Percentiles rank a stretch among this genome's conserved stretches.
phyloP scores from a whole-genome alignment of 1,140 invertebrate genomes.

The Metaphire vulgaris region DNA sequence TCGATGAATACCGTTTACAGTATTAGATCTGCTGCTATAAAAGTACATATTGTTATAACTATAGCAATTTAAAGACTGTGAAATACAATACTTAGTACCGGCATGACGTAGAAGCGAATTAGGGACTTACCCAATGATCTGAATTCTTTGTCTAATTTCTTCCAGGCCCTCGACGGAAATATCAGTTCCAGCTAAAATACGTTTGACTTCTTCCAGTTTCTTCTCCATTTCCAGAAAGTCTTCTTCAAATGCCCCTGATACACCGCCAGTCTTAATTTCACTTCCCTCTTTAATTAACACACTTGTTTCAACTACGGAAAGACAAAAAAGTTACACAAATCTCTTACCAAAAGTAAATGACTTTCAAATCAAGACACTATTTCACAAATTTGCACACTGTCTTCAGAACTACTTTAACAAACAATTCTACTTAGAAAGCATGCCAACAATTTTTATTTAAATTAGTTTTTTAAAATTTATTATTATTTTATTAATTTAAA shows the following conservation, averaged over 20 bases:
- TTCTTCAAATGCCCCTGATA: conserved; percentile 84
- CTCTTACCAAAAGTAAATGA: conserved; percentile 2
- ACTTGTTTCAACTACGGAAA: conserved; percentile 50
- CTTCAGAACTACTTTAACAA: not conserved
- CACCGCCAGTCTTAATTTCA: conserved; percentile 83
- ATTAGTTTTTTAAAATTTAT: not conserved
- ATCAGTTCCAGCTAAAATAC: conserved; percentile 66
- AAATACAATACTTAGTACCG: too few species aligned
- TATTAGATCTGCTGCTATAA: too few species aligned
- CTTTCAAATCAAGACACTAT: not conserved
- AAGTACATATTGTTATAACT: too few species aligned
- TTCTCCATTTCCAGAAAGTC: conserved; percentile 86
- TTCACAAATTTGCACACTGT: not conserved
- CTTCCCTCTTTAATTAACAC: conserved; percentile 71
- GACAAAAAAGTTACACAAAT: not conserved
- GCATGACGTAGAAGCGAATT: too few species aligned
- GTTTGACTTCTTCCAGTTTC: conserved; percentile 69
- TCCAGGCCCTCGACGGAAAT: conserved; percentile 69
- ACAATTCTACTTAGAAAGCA: not conserved
- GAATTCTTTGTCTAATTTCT: conserved; percentile 57
- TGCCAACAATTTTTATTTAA: not conserved
- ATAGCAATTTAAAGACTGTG: too few species aligned
- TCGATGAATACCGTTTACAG: too few species aligned
- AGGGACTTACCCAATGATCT: conserved; percentile 57
- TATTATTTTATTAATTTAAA: too few species aligned